phyloP scores from a whole-genome alignment of 1,140 invertebrate genomes.

The Prorops nasuta region DNA sequence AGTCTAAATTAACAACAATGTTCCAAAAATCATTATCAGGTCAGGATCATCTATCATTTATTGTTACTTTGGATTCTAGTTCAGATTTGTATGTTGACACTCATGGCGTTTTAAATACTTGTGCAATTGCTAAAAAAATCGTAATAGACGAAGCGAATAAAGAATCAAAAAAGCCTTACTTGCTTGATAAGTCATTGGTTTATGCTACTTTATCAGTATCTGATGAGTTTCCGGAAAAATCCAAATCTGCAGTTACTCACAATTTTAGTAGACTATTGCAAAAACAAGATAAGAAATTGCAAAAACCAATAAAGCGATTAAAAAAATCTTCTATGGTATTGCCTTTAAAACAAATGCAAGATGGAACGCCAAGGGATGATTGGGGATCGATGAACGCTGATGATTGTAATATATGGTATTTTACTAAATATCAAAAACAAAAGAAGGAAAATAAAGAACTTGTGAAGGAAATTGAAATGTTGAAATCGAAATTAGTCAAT shows the following conservation, averaged over 20 bases:
- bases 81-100: slow-evolving; percentile 71
- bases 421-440: background rate
- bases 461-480: background rate
- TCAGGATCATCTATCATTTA: slow-evolving; percentile 69
- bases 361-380: background rate
- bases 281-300: background rate
- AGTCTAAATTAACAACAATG: slow-evolving; percentile 74
- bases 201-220: background rate
- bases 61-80: slow-evolving; percentile 73
- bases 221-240: background rate
- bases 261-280: background rate
- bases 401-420: too few relatives aligned
- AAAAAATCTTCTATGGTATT: too few relatives aligned
- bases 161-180: background rate
- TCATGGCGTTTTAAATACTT: slow-evolving; percentile 69
- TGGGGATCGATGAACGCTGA: too few relatives aligned
- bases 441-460: background rate
- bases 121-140: slow-evolving; percentile 65
- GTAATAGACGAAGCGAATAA: slow-evolving; percentile 18
- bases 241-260: background rate
- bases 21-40: slow-evolving; percentile 56
- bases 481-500: slow-evolving; percentile 8
- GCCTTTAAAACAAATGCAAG: background rate
- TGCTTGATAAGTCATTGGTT: background rate
- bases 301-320: background rate